Percentiles rank a stretch among this genome's conserved stretches.
Conservation (phyloP, 2,888 invertebrate species). For the Eupithecia vulgata region DNA sequence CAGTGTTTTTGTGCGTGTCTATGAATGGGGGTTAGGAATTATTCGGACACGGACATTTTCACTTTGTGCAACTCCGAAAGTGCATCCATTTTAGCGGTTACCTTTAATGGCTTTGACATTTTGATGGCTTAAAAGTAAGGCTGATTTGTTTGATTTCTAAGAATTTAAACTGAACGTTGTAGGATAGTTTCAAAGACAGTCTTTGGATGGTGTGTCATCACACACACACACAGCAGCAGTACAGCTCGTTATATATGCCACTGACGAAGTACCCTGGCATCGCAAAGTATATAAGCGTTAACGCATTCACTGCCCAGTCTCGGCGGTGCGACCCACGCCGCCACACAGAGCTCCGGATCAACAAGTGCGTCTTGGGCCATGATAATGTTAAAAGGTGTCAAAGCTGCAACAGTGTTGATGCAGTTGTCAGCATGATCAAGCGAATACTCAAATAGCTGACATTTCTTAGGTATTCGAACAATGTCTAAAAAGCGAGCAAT, state of each 20-base stretch:
- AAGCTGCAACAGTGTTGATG: neutral
- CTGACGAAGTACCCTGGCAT: too few relatives aligned
- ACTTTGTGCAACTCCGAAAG: conserved; percentile 39
- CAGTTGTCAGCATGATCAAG: neutral
- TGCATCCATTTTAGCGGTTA: conserved; percentile 27
- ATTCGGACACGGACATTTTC: conserved; percentile 48
- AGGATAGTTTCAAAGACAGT: too few relatives aligned
- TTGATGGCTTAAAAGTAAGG: conserved; percentile 5
- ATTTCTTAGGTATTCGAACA: too few relatives aligned
- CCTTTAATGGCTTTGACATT: conserved; percentile 21
- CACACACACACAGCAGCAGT: too few relatives aligned
- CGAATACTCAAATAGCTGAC: too few relatives aligned
- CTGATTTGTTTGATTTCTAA: neutral
- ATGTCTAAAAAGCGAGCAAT: too few relatives aligned
- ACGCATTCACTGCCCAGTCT: too few relatives aligned
- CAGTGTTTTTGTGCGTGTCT: conserved; percentile 64
- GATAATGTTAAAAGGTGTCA: neutral
- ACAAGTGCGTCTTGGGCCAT: too few relatives aligned
- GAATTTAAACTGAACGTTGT: neutral
- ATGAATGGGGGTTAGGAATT: conserved; percentile 75
- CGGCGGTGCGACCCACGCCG: too few relatives aligned
- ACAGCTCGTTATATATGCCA: neutral
- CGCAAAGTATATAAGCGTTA: too few relatives aligned
- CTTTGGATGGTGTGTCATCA: neutral
- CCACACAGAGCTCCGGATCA: too few relatives aligned